Evolutionary conservation across 2,113 vertebrate genomes (phyloP).

Genomic region (Otus sunia): DNA sequence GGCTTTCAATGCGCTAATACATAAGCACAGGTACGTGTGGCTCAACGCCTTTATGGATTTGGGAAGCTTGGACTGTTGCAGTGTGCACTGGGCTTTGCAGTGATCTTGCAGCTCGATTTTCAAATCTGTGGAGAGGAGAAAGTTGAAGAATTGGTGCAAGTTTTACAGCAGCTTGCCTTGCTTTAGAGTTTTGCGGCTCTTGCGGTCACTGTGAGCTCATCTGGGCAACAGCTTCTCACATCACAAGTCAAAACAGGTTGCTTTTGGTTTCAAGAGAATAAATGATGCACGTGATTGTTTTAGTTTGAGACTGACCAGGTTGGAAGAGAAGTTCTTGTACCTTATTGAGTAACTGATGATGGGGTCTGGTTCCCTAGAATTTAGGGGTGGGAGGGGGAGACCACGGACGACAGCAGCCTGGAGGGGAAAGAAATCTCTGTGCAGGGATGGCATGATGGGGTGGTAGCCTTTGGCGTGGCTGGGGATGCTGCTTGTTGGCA

Average conservation of each 20-base stretch:
- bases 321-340: neutral
- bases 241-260: neutral
- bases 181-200: neutral
- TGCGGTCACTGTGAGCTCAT: neutral
- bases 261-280: neutral
- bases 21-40: slow-evolving; percentile 89
- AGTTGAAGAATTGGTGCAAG: neutral
- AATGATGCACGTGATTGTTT: neutral
- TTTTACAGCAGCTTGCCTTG: neutral
- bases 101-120: neutral
- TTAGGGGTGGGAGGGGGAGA: accelerated
- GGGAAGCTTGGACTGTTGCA: neutral
- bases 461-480: neutral
- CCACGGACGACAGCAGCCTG: neutral
- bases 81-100: neutral
- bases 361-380: neutral
- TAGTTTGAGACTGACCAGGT: neutral
- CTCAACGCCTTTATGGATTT: neutral
- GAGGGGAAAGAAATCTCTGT: neutral
- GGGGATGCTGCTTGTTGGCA: neutral
- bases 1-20: slow-evolving; percentile 97
- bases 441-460: neutral
- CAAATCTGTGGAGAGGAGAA: neutral
- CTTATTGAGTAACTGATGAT: neutral
- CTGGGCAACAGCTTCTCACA: neutral